These are phyloP conservation scores for Scaptomyza caliginosa DNA, from an alignment of 2,888 invertebrate genomes.

Conservation along the genomic window DNA sequence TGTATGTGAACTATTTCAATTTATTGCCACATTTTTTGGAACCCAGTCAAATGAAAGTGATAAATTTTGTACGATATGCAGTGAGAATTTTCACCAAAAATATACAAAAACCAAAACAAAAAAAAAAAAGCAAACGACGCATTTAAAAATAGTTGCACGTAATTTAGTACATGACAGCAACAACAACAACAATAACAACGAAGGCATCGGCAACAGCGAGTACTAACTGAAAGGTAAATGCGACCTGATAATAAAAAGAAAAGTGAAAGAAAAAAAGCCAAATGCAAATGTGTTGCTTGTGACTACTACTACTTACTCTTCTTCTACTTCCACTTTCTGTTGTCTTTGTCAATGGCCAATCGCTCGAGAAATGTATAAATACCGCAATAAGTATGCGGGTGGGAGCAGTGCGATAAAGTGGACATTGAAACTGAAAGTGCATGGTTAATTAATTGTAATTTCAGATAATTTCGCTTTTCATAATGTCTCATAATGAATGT, in stretches of 20 bases:
- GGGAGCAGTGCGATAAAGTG: not conserved
- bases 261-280: conserved; percentile 55
- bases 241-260: conserved; percentile 60
- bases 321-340: not conserved
- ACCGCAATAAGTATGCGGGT: conserved; percentile 31
- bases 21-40: conserved; percentile 56
- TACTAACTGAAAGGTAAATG: conserved; percentile 53
- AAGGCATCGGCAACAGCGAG: conserved; percentile 21
- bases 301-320: not conserved
- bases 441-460: conserved; percentile 45
- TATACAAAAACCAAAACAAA: conserved; percentile 20
- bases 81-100: conserved; percentile 64
- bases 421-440: conserved; percentile 62
- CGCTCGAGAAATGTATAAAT: conserved; percentile 55
- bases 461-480: conserved; percentile 47
- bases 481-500: conserved; percentile 24
- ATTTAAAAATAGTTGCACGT: conserved; percentile 75
- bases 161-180: conserved; percentile 58
- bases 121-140: conserved; percentile 36
- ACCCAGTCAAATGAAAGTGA: conserved; percentile 73
- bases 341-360: conserved; percentile 26
- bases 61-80: conserved; percentile 55
- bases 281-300: conserved; percentile 56
- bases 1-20: conserved; percentile 28
- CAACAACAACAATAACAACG: conserved; percentile 38